Evolutionary conservation across 2,888 invertebrate species (phyloP).

Genomic region (Timandra comae): DNA sequence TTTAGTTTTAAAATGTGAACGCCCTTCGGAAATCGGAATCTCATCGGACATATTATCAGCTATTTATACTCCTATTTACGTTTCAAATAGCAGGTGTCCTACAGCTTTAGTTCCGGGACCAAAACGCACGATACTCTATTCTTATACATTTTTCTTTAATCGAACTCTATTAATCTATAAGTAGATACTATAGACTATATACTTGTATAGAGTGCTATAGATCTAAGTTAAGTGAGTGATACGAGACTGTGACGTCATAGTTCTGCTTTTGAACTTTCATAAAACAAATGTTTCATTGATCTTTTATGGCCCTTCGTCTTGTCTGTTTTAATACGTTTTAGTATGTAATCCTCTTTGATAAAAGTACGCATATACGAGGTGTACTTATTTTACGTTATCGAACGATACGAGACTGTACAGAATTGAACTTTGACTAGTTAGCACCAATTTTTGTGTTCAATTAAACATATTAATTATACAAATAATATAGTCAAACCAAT

Average conservation of each 20-base stretch:
- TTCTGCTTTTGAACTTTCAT: conserved; percentile 1
- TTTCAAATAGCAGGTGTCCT: conserved; percentile 34
- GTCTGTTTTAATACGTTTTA: conserved; percentile 1
- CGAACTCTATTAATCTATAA: neutral
- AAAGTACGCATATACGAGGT: too few species aligned
- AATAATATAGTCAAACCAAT: too few species aligned
- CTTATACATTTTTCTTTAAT: too few species aligned
- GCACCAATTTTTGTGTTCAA: too few species aligned
- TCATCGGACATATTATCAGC: conserved; percentile 2
- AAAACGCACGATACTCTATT: conserved; percentile 26
- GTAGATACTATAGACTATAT: too few species aligned
- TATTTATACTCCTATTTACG: conserved; percentile 15
- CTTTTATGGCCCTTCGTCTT: conserved; percentile 14
- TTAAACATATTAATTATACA: too few species aligned
- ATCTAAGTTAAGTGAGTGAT: too few species aligned
- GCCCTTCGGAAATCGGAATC: conserved; percentile 3
- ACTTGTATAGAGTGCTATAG: too few species aligned
- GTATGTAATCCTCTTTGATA: conserved; percentile 6
- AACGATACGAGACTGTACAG: too few species aligned
- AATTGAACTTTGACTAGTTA: too few species aligned
- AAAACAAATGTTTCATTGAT: conserved; percentile 12
- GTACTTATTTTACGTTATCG: too few species aligned
- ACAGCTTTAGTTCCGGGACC: conserved; percentile 39
- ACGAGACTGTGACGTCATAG: conserved; percentile 9
- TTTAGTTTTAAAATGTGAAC: conserved; percentile 9